Evolutionary conservation across 2,888 invertebrate species (phyloP).

Genomic region (Tortrix viridana): DNA sequence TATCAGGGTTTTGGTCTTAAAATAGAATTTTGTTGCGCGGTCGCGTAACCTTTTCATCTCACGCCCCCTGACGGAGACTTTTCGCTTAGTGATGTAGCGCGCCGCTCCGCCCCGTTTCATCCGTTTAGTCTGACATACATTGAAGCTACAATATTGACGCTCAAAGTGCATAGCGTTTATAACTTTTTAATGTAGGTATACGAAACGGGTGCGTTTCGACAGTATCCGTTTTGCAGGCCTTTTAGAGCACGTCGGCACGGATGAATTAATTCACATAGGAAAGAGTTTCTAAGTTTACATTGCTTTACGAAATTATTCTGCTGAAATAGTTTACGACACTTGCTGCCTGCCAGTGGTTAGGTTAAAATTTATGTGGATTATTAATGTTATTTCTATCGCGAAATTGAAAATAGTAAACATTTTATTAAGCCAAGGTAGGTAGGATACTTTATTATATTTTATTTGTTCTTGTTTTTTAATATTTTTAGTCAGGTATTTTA

Average conservation of each 20-base stretch:
- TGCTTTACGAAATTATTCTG: background rate
- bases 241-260: background rate
- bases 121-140: background rate
- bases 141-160: background rate
- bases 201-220: too few relatives aligned
- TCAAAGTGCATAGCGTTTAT: too few relatives aligned
- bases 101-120: conserved; percentile 18
- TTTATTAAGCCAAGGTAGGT: too few relatives aligned
- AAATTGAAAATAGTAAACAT: too few relatives aligned
- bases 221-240: background rate
- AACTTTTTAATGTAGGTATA: too few relatives aligned
- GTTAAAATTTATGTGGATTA: too few relatives aligned
- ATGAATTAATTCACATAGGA: conserved; percentile 7
- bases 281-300: background rate
- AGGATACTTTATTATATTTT: too few relatives aligned
- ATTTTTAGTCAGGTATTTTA: too few relatives aligned
- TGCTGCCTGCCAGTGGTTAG: too few relatives aligned
- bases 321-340: background rate
- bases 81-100: conserved; percentile 17
- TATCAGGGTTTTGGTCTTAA: conserved; percentile 67
- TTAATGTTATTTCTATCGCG: too few relatives aligned
- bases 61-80: conserved; percentile 61
- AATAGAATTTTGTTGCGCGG: conserved; percentile 54
- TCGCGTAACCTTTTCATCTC: conserved; percentile 59
- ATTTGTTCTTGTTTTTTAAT: too few relatives aligned